Base-by-base conservation (phyloP, 2,797 vertebrate genomes). In the Falco rusticolus region DNA sequence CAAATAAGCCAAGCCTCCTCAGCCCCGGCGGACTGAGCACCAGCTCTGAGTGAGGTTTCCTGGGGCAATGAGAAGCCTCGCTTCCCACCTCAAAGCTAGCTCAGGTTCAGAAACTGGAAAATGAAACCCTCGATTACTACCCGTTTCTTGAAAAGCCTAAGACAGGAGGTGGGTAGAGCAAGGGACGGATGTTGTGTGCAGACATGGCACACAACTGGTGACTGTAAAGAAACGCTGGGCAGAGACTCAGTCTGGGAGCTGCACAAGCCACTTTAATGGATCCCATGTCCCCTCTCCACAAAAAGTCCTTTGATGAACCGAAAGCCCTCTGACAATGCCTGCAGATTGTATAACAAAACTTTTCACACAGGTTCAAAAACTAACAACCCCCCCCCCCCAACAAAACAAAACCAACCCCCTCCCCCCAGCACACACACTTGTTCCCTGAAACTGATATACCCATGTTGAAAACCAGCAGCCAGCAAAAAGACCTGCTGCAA, bases 261-360 rank as follows among this genome's bases (percentile, higher is more conserved):
- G 72, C 18, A 13, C 72, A 92, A 92, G 87, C 70, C 95, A 61
- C 79, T 78, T 90, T 82, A 91, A 91, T 89, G 89, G 93, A 84
- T 90, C 76, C 47, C 34, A 86, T 54, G 71, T 91, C 64, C 77
- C 54, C 78, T 92, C 81, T 89, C 82, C 89, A 91, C 90, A 97
- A 82, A 97, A 97, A 93, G 92, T 89, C 92, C 92, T 97, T 94
- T 96, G 92, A 97, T 96, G 96, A 94, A 87, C 95, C 63, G 64
- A 96, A 94, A 96, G 93, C 89, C 94, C 93, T 93, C 87, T 86
- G 89, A 96, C 92, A 96, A 95, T 92, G 93, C 90, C 89, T 80
- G 77, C 90, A 93, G 92, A 97, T 51, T 95, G 92, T 89, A 94
- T 94, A 97, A 94, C 90, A 95, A 95, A 97, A 97, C 90, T 97